Evolutionary conservation across 2,888 invertebrate species (phyloP).

Genomic region (Meloe dianella): DNA sequence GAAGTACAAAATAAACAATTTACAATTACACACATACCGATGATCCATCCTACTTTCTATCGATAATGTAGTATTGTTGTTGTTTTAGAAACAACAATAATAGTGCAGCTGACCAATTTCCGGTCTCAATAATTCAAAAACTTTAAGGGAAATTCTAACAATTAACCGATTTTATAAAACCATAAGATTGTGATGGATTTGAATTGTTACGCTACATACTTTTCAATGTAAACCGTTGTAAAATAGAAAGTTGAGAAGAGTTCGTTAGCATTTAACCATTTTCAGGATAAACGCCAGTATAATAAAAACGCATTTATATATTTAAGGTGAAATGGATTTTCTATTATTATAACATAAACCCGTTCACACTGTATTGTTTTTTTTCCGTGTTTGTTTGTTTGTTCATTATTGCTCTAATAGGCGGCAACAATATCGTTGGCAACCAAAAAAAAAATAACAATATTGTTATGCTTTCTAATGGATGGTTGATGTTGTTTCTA

Average conservation of each 20-base stretch:
- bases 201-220: constrained; percentile 1
- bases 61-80: constrained; percentile 9
- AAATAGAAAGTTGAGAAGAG: constrained; percentile 50
- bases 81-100: constrained; percentile 3
- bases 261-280: constrained; percentile 46
- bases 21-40: constrained; percentile 16
- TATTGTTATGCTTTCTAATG: constrained; percentile 17
- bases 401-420: constrained; percentile 3
- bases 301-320: constrained; percentile 7
- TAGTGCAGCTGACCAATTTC: constrained; percentile 15
- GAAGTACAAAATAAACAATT: not conserved
- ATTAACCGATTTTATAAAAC: not conserved
- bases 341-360: not conserved
- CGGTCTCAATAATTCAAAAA: constrained; percentile 10
- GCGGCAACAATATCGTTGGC: not conserved
- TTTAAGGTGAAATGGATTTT: not conserved
- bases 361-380: constrained; percentile 17
- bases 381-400: no score
- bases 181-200: not conserved
- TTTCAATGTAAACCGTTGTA: constrained; percentile 40
- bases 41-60: constrained; percentile 19
- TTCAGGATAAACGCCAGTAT: not conserved
- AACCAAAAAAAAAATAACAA: not conserved
- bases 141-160: not conserved
- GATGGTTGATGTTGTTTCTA: constrained; percentile 1